Conservation (phyloP, 2,113 vertebrate genomes). For the Phrynocephalus versicolor region DNA sequence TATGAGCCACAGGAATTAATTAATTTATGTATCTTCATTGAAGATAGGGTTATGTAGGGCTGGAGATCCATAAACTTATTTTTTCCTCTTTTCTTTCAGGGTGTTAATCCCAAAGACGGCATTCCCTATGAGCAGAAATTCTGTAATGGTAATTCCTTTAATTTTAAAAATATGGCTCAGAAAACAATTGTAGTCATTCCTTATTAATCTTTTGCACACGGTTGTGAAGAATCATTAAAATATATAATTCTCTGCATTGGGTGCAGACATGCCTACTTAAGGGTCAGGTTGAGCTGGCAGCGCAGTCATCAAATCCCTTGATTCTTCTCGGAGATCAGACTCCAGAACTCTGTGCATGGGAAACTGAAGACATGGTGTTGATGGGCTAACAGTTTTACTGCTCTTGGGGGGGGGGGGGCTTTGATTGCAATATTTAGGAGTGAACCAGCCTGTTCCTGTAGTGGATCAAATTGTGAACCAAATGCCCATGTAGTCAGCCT, state of each 20-base stretch:
- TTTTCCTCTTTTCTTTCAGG: slow-evolving; percentile 66
- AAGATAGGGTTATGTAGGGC: not conserved
- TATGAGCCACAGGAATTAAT: not conserved
- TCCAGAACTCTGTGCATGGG: too few relatives aligned
- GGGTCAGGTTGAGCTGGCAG: too few relatives aligned
- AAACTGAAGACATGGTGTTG: too few relatives aligned
- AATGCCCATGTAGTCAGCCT: too few relatives aligned
- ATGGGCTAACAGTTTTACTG: too few relatives aligned
- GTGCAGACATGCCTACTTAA: too few relatives aligned
- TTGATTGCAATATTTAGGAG: too few relatives aligned
- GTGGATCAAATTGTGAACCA: too few relatives aligned
- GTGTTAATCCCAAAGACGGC: slow-evolving; percentile 76
- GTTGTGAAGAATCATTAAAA: not conserved
- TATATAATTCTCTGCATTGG: not conserved
- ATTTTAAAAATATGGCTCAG: not conserved
- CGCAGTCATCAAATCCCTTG: too few relatives aligned
- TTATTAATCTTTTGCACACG: not conserved
- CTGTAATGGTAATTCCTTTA: slow-evolving; percentile 74
- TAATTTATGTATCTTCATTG: not conserved
- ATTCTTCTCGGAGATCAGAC: too few relatives aligned
- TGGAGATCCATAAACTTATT: not conserved
- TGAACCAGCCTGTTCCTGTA: too few relatives aligned
- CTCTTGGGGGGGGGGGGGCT: too few relatives aligned
- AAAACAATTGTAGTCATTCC: not conserved
- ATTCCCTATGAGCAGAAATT: slow-evolving; percentile 80